These are phyloP conservation scores for Platanista minor DNA, from an alignment of 2,113 vertebrate genomes.

Conservation along the genomic window DNA sequence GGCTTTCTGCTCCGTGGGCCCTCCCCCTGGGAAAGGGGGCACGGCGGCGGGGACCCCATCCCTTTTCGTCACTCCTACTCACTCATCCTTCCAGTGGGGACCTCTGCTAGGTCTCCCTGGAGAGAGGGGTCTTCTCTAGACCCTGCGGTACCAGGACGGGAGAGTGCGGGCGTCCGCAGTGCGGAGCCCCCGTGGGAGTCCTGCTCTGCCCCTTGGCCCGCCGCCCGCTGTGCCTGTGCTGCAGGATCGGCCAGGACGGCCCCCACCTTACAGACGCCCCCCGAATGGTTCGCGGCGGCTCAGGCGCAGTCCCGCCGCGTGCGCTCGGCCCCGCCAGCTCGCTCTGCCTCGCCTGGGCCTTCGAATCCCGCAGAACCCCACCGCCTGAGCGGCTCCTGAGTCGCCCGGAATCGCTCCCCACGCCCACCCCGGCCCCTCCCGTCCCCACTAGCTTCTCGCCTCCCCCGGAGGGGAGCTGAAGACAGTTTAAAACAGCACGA, in stretches of 20 bases:
- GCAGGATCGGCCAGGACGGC: no score
- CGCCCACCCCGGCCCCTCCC: neutral
- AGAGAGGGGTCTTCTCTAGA: no score
- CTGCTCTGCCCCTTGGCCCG: no score
- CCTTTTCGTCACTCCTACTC: neutral
- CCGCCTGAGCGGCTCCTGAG: neutral
- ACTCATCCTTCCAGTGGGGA: fast-evolving
- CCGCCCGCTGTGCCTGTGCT: no score
- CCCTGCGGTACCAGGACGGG: no score
- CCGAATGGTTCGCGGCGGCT: fast-evolving
- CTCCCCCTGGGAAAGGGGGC: neutral
- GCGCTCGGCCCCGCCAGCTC: neutral
- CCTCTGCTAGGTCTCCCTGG: neutral
- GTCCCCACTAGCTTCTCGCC: neutral
- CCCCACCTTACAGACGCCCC: neutral
- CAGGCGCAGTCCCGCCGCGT: fast-evolving
- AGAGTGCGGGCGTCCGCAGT: neutral
- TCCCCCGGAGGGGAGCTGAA: constrained; percentile 35
- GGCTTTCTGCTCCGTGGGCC: no score
- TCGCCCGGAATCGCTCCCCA: neutral
- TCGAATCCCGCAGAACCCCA: neutral
- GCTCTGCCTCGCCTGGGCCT: neutral
- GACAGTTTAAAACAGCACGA: constrained; percentile 51
- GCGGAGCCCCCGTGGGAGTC: neutral
- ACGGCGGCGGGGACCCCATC: no score